Evolutionary conservation across 2,797 vertebrate genomes (phyloP).

Genomic region (Acanthiza pusilla): DNA sequence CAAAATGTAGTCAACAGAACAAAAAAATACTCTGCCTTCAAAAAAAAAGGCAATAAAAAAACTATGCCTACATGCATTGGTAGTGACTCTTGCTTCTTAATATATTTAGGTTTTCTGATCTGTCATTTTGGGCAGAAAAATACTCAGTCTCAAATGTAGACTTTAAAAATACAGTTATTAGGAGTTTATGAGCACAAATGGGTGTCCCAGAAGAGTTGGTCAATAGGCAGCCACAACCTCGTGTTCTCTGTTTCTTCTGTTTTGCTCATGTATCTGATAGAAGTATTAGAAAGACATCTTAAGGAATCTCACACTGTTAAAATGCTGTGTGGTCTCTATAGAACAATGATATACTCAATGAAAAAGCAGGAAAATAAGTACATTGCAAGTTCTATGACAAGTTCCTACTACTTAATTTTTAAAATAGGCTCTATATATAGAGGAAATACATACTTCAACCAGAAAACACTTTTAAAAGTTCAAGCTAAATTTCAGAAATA

Average conservation of each 20-base stretch:
- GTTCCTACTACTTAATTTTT: background rate
- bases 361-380: background rate
- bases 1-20: background rate
- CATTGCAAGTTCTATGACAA: background rate
- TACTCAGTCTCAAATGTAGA: background rate
- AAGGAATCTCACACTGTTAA: background rate
- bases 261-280: background rate
- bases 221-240: no score
- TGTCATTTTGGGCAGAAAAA: background rate
- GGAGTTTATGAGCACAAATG: background rate
- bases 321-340: background rate
- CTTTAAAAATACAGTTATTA: background rate
- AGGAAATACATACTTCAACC: background rate
- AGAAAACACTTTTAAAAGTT: background rate
- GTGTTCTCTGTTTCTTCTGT: background rate
- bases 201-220: background rate
- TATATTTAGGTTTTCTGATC: background rate
- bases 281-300: background rate
- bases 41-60: background rate
- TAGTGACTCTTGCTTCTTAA: background rate
- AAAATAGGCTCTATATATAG: rapidly evolving
- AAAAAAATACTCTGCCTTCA: background rate
- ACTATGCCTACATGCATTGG: background rate
- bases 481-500: background rate
- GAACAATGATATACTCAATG: background rate